phyloP scores from a whole-genome alignment of 2,113 vertebrate genomes.

The Camelus bactrianus region DNA sequence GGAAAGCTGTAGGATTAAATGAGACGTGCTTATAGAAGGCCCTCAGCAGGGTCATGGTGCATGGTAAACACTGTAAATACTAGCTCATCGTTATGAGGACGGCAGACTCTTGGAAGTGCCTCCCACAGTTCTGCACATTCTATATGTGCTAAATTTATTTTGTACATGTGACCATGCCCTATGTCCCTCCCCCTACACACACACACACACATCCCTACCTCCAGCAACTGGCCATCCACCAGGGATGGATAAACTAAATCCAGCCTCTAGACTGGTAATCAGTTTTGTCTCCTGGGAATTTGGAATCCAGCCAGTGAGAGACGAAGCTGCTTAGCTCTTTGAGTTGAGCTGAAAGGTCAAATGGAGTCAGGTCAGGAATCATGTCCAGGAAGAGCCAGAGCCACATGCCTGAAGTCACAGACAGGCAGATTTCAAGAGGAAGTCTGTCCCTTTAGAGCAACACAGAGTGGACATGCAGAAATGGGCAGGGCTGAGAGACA shows the following conservation, averaged over 20 bases:
- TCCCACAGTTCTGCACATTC: background rate
- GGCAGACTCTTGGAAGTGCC: background rate
- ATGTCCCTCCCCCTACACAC: background rate
- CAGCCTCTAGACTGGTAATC: background rate
- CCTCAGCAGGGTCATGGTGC: background rate
- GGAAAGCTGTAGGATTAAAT: background rate
- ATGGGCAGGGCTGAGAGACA: background rate
- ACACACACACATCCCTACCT: background rate
- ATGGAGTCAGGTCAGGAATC: background rate
- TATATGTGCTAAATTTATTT: background rate
- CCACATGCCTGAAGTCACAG: background rate
- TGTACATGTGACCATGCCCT: background rate
- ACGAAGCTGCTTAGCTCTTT: background rate
- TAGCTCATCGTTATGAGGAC: background rate
- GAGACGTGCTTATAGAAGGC: background rate
- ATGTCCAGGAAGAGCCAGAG: background rate
- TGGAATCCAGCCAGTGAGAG: background rate
- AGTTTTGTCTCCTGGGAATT: slow-evolving; percentile 13
- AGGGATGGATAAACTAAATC: background rate
- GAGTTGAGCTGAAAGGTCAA: slow-evolving; percentile 1
- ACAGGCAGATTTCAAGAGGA: background rate
- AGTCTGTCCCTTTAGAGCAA: background rate
- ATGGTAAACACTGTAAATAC: background rate
- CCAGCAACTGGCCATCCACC: background rate
- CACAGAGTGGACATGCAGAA: background rate